Conservation (phyloP, 2,888 invertebrate genomes). For the Alentia gelatinosa region DNA sequence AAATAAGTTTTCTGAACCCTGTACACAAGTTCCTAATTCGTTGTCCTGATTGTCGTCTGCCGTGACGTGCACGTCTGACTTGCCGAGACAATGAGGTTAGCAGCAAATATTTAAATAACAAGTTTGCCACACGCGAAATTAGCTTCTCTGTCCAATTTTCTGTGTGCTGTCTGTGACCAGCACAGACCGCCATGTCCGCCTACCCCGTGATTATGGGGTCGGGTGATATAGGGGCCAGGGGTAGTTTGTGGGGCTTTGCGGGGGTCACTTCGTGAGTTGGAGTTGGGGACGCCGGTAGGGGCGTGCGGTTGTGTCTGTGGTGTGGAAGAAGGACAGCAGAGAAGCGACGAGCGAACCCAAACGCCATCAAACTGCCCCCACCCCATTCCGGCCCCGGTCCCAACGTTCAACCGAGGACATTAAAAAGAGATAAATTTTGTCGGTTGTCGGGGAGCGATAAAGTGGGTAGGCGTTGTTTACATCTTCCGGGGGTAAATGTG, state of each 20-base stretch:
- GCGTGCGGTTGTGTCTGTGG: background rate
- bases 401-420: background rate
- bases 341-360: background rate
- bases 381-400: background rate
- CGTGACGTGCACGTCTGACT: too few relatives aligned
- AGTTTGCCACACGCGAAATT: background rate
- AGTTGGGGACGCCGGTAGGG: background rate
- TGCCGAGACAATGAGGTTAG: background rate
- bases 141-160: background rate
- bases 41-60: too few relatives aligned
- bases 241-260: background rate
- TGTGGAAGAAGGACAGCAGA: background rate
- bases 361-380: background rate
- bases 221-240: background rate
- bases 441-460: background rate
- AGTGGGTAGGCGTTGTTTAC: background rate
- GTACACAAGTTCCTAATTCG: too few relatives aligned
- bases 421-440: constrained; percentile 21
- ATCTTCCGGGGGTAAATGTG: background rate
- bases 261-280: background rate
- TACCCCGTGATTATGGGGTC: background rate
- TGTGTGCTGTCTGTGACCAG: background rate
- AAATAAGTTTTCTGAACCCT: too few relatives aligned
- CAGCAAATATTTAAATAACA: background rate
- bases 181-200: background rate